Conservation (phyloP, 2,888 invertebrate species). For the Amaurobius ferox region DNA sequence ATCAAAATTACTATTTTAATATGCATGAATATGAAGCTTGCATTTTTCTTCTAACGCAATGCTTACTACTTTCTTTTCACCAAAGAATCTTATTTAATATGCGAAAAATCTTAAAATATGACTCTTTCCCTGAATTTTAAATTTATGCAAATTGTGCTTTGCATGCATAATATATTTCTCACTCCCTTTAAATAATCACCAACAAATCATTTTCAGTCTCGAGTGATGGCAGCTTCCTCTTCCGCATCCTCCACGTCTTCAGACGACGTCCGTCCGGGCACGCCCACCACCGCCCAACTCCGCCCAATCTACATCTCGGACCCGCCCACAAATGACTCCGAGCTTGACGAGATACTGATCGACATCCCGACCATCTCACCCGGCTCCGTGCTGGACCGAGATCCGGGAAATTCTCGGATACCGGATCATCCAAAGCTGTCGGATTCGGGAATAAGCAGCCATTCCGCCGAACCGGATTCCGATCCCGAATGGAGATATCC, state of each 20-base stretch:
- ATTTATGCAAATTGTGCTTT: not conserved
- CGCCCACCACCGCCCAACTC: not conserved
- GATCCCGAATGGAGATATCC: constrained; percentile 68
- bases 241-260: constrained; percentile 12
- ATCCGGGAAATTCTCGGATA: constrained; percentile 2
- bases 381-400: constrained; percentile 42
- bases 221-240: constrained; percentile 27
- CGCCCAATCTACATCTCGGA: constrained; percentile 7
- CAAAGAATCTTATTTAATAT: too few species aligned
- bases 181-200: not conserved
- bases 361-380: constrained; percentile 65
- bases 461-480: constrained; percentile 38
- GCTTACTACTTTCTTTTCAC: too few species aligned
- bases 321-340: constrained; percentile 48
- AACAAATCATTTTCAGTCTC: constrained; percentile 34
- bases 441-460: constrained; percentile 64
- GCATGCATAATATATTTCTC: not conserved
- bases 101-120: too few species aligned
- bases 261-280: constrained; percentile 15
- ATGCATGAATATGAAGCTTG: too few species aligned
- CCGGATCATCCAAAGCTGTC: constrained; percentile 27
- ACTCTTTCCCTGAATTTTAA: not conserved
- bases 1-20: too few species aligned
- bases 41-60: too few species aligned
- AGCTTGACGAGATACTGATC: constrained; percentile 63